Evolutionary conservation across 2,113 vertebrate species (phyloP), one percentile per base, ranked within the genome.

Genomic region (Irena cyanogastra): DNA sequence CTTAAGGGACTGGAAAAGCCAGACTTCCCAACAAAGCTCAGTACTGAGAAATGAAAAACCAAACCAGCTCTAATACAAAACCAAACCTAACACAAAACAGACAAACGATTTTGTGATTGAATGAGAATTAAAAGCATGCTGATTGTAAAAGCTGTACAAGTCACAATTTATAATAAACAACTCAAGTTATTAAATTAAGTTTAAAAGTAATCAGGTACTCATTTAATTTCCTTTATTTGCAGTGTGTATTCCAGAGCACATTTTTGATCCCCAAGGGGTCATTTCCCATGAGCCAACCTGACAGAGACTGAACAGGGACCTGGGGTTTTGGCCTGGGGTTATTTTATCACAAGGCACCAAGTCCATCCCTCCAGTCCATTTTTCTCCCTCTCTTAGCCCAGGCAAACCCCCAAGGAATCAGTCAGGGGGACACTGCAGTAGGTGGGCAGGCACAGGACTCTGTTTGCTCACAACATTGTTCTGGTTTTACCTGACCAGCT

Each of bases 401-500:
- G 52, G 74, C 37, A 76, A 78, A 54, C 24, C 53, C 70, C 90
- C 87, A 59, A 10, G 60, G 52, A 37, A 70, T 33, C 60, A 87
- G 61, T 2, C 16, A 78, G 92, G 49, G 86, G 87, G 89, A 69
- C 60, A 27, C 45, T 74, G 75, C 71, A 71, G 63, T 27, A 3
- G 66, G 42, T 10, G 47, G 5, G 1, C 54, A 77, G 72, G 61
- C 53, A 26, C 61, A 50, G 57, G 2, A 15, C 35, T 16, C 16
- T 5, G 71, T 60, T n/a, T 94, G 83, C 94, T 52, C 71, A 56
- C 77, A 35, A 7, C 41, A 92, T 0, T 35, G 81, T 9, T 92
- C 80, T 82, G 57, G 7, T 74, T 97, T 96, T 98, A 99, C 99
- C 99, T 99, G 97, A 99, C 99, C 96, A 99, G 98, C 90, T 99